These are phyloP conservation scores for Galerucella nymphaeae DNA, from an alignment of 2,888 invertebrate species.

Conservation along the genomic window DNA sequence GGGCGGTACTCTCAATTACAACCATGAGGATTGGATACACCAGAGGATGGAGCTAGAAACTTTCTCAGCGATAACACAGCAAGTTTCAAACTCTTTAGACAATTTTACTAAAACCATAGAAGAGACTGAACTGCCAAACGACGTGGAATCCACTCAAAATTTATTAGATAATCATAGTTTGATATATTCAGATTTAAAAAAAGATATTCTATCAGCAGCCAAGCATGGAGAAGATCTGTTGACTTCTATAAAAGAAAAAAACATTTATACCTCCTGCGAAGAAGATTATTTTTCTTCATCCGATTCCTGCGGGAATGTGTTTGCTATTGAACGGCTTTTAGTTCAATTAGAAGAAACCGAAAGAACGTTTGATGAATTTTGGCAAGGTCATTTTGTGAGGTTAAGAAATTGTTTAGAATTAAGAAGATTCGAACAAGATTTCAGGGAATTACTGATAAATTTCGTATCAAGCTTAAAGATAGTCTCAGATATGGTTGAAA, in stretches of 20 bases:
- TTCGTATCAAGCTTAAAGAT: conserved; percentile 84
- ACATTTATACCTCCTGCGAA: conserved; percentile 62
- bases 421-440: conserved; percentile 94
- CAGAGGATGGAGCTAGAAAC: conserved; percentile 96
- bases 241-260: conserved; percentile 75
- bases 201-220: conserved; percentile 87
- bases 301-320: conserved; percentile 84
- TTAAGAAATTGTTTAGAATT: conserved; percentile 91
- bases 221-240: conserved; percentile 90
- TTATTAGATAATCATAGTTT: conserved; percentile 85
- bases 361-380: conserved; percentile 92
- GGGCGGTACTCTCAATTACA: conserved; percentile 89
- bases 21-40: conserved; percentile 96
- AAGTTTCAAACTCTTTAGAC: conserved; percentile 87
- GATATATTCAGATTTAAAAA: conserved; percentile 79
- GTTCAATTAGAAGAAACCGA: conserved; percentile 95
- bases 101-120: conserved; percentile 89
- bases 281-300: conserved; percentile 70
- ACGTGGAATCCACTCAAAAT: conserved; percentile 89
- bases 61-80: conserved; percentile 91
- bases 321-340: conserved; percentile 90
- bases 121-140: conserved; percentile 94
- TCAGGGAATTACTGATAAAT: conserved; percentile 87
- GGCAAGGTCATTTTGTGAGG: conserved; percentile 91
- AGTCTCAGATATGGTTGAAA: conserved; percentile 86